Conservation (phyloP, 37 sponge, comb jelly and placozoan genomes). For the Beroe forskalii region DNA sequence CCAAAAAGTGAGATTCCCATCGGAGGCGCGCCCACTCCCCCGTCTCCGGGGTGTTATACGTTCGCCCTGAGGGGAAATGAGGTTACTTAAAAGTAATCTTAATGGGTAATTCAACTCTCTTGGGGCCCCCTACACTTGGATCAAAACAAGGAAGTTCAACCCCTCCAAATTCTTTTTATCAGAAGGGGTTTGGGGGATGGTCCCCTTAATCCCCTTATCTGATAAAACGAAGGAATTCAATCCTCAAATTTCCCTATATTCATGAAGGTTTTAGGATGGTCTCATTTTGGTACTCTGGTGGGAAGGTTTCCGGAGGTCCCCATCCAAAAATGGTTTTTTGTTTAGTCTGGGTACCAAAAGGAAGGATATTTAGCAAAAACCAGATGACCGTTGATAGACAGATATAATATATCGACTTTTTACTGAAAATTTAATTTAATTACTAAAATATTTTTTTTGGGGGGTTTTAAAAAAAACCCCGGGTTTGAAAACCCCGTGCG, state of each 20-base stretch:
- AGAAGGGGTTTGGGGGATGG: no score
- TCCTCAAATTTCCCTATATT: neutral
- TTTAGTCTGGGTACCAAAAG: slow-evolving; percentile 26
- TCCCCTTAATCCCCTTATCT: no score
- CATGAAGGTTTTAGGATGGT: no score
- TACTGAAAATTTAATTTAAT: no score
- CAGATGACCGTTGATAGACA: no score
- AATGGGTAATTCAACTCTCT: no score
- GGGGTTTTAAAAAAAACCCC: no score
- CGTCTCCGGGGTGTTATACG: neutral
- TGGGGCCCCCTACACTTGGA: no score
- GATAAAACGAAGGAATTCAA: neutral
- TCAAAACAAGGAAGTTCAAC: neutral
- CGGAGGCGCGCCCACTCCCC: neutral
- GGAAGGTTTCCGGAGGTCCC: neutral
- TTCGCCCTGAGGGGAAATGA: neutral
- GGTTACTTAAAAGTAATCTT: neutral
- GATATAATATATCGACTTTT: no score
- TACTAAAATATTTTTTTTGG: no score
- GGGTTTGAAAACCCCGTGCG: no score
- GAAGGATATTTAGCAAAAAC: neutral
- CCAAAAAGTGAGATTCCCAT: neutral
- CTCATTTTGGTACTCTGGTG: neutral
- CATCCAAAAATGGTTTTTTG: neutral
- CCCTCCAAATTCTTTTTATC: neutral